Evolutionary conservation across 2,113 vertebrate genomes (phyloP), one percentile per base, ranked within the genome.

Genomic region (Podarcis raffonei): DNA sequence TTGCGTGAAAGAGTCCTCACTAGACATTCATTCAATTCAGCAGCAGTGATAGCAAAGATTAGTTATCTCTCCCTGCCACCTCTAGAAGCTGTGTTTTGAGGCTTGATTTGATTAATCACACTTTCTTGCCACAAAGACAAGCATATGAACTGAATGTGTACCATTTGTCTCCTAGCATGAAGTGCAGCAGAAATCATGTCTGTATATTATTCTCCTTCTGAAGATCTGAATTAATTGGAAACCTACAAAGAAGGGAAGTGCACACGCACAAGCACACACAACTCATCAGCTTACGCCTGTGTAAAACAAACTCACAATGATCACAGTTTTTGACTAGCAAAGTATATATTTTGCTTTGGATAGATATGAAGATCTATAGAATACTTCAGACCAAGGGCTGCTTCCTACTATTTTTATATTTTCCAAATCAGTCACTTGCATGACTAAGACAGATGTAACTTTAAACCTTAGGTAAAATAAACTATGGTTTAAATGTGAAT

Each of bases 61-160:
- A 83, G 74, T 7, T 90, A 91, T 93, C 89, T 92, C 53, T 16
- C 83, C 78, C 53, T 57, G 30, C 18, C 68, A 72, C 69, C 48
- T 92, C 86, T 13, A 92, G 87, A 79, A 93, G 90, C 42, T 76
- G 85, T 77, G 16, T 79, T 81, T 91, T 20, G 92, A 91, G 89
- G 32, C 32, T 37, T 81, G 62, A 81, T 87, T 95, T 93, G 90
- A 88, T 94, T 20, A 90, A 81, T 15, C 18, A 25, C 37, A 78
- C 30, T 78, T 94, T 90, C 92, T 87, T 89, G 84, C 91, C 86
- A 84, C 0, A 77, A 92, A 95, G 77, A 88, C 89, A 93, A 89
- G 62, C 91, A 93, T 90, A 90, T 90, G 35, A 94, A 93, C 86
- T 94, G 95, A 87, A 94, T 95, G 92, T 94, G 91, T 89, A 93